Base-by-base conservation (phyloP, 2,113 vertebrate genomes). In the Motacilla alba region DNA sequence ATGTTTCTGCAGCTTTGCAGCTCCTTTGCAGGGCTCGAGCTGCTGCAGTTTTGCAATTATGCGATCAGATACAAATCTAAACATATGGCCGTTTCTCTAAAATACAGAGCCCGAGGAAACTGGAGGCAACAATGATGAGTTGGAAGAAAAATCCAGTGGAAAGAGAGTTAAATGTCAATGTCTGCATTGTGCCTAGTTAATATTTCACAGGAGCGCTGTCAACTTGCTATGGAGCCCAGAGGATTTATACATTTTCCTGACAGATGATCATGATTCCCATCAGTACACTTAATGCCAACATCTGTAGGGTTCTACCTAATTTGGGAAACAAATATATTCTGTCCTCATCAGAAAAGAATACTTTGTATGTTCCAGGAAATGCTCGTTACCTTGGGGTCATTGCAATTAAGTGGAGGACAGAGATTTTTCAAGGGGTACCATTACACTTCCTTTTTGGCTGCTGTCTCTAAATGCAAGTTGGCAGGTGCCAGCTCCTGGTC, bases 241-340 rank as follows among this genome's bases (percentile, higher is more conserved):
- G 95, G 96, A 97, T 87, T 96, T 95, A 82, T 95, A 92, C 93
- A 47, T 97, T 97, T 97, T 96, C 93, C 93, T 97, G 97, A 96
- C 97, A 98, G 97, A 96, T 94, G 95, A 97, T 97, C 81, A 49
- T 89, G 95, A 97, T 97, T 97, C 94, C 93, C 96, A 87, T 97
- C 94, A 97, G 94, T 94, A 80, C 95, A 70, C 89, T 97, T 97
- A 97, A 97, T 97, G 96, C 96, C 96, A 97, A 67, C 89, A 95
- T 95, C 87, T 97, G 86, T 94, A 97, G 93, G 81, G 81, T 90
- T 98, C 83, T 66, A 90, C 95, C 95, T 92, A 95, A 94, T 98
- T 95, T 97, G 77, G 69, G 94, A 97, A 96, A 89, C 43, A 74
- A 95, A 94, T 91, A 89, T 94, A 93, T 95, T 96, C 87, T 67